Percentiles rank a stretch among this genome's conserved stretches.
Evolutionary conservation across 2,888 invertebrate species (phyloP).

Genomic region (Andrena fulva): DNA sequence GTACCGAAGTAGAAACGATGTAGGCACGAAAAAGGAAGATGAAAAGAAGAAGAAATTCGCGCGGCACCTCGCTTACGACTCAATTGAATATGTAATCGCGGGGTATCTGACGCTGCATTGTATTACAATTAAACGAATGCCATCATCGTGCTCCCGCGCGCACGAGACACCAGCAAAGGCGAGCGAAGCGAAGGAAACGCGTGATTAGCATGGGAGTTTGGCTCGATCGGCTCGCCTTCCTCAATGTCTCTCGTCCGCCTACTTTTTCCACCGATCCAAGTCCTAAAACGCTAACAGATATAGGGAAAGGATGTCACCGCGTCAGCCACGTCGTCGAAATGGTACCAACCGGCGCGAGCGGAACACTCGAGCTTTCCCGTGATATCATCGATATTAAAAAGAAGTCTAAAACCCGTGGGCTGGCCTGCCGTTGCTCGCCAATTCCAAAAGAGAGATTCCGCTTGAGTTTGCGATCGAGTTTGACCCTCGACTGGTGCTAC

Average conservation of each 20-base stretch:
- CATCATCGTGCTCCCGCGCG: constrained; percentile 19
- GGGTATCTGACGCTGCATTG: constrained; percentile 14
- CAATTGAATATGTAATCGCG: constrained; percentile 26
- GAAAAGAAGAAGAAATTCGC: background rate
- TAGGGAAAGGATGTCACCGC: constrained; percentile 60
- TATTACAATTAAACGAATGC: constrained; percentile 52
- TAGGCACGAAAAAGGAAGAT: background rate
- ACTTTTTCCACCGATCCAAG: constrained; percentile 66
- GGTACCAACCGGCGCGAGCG: background rate
- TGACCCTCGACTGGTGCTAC: too few species aligned
- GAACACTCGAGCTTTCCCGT: constrained; percentile 43
- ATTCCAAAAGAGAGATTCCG: constrained; percentile 25
- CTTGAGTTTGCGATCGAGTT: background rate
- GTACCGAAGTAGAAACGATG: background rate
- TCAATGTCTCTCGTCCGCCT: constrained; percentile 76
- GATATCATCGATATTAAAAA: constrained; percentile 60
- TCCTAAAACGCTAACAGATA: constrained; percentile 29
- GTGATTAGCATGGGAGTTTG: constrained; percentile 73
- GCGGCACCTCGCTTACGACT: background rate
- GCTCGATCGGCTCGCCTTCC: constrained; percentile 68
- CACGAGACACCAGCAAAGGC: constrained; percentile 27
- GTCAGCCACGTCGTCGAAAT: constrained; percentile 37
- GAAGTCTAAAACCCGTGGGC: constrained; percentile 50
- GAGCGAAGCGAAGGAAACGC: constrained; percentile 58
- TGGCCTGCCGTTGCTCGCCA: constrained; percentile 9